Conservation (phyloP, 1,140 invertebrate species). For the Proctacanthus coquilletti region DNA sequence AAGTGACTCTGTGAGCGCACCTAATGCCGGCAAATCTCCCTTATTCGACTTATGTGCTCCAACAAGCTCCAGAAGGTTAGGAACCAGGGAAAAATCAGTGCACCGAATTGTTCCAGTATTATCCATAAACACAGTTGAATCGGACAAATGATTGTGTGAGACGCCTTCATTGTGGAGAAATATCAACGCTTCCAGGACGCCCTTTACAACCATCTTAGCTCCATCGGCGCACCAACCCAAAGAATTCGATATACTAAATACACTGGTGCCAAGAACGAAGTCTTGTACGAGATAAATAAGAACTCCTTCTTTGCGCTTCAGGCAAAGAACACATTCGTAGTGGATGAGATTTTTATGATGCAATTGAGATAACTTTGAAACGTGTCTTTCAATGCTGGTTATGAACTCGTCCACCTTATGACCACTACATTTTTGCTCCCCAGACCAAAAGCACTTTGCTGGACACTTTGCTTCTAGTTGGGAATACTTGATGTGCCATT, state of each 20-base stretch:
- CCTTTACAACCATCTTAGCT: constrained; percentile 35
- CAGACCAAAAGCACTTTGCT: constrained; percentile 18
- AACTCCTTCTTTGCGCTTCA: constrained; percentile 39
- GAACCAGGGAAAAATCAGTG: constrained; percentile 54
- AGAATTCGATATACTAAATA: constrained; percentile 19
- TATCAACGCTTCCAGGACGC: constrained; percentile 47
- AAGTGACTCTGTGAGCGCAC: constrained; percentile 19
- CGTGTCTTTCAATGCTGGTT: constrained; percentile 51
- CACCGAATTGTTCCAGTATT: constrained; percentile 38
- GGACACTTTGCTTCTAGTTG: constrained; percentile 21
- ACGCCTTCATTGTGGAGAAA: constrained; percentile 64
- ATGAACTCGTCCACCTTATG: constrained; percentile 30
- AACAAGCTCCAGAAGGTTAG: constrained; percentile 20
- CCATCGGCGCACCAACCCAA: constrained; percentile 29
- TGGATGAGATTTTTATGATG: constrained; percentile 54
- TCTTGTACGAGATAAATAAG: constrained; percentile 48
- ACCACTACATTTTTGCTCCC: constrained; percentile 18
- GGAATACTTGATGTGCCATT: constrained; percentile 48
- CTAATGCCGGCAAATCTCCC: constrained; percentile 23
- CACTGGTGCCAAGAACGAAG: constrained; percentile 37
- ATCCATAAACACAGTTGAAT: constrained; percentile 48
- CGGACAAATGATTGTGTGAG: constrained; percentile 56
- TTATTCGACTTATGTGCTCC: constrained; percentile 26
- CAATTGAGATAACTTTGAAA: constrained; percentile 47
- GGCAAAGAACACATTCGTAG: constrained; percentile 53